Percentiles rank a stretch among this genome's conserved stretches.
Evolutionary conservation across 2,888 invertebrate genomes (phyloP).

Genomic region (Teleiodes luculella): DNA sequence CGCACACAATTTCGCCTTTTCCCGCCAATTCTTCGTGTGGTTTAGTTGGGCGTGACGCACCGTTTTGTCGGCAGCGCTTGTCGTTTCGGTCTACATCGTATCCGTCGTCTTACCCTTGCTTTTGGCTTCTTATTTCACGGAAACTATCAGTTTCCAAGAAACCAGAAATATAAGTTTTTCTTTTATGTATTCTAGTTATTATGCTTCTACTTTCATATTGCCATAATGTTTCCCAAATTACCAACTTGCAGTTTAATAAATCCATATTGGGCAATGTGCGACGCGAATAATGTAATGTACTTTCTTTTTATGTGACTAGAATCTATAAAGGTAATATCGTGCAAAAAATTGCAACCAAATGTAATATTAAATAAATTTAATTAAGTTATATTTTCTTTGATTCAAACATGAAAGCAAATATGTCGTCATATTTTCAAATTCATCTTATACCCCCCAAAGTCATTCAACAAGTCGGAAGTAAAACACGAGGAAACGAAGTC

Average conservation of each 20-base stretch:
- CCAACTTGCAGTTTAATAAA: no score
- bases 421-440: no score
- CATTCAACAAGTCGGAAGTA: background rate
- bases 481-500: conserved; percentile 5
- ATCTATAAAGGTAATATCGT: background rate
- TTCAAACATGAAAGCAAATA: no score
- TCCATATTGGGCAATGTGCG: no score
- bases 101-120: conserved; percentile 61
- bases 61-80: conserved; percentile 68
- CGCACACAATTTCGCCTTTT: conserved; percentile 41
- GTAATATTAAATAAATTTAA: no score
- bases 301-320: background rate
- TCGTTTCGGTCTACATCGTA: conserved; percentile 72
- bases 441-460: background rate
- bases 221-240: no score
- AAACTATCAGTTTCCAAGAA: conserved; percentile 2
- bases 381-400: no score
- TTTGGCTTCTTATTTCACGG: conserved; percentile 38
- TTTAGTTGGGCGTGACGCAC: conserved; percentile 67
- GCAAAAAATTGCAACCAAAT: no score
- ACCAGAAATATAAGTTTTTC: background rate
- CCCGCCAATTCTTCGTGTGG: conserved; percentile 56
- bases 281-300: no score
- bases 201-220: no score
- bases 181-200: no score